Evolutionary conservation across 2,797 vertebrate species (phyloP), one percentile per base, ranked within the genome.

Genomic region (Pitangus sulphuratus): DNA sequence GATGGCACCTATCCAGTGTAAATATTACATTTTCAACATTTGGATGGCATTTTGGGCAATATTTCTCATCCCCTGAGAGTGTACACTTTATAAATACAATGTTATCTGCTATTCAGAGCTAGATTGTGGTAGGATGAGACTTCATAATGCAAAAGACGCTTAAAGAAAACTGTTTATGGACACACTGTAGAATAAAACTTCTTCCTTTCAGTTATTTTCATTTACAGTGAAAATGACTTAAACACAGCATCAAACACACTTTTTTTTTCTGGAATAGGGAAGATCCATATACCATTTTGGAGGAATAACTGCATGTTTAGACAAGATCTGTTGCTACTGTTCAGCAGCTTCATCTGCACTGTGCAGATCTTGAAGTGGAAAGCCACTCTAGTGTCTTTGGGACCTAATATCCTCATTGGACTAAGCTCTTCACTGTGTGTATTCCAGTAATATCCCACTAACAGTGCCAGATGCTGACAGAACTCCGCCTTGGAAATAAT

Each of bases 1-100:
- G 48, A 93, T 94, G 96, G 74, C 93, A 94, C 50, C 56, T 84
- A 72, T 89, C 95, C 93, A 95, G 93, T 47, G 62, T 90, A 95
- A 95, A 93, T 94, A 90, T 28, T 81, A 33, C 18, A 90, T 94
- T 95, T 93, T 91, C 74, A 84, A 91, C 79, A 90, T 95, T 95
- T 85, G 60, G 83, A 81, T 89, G 62, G 69, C 10, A 5, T 92
- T 94, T 87, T 81, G 65, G 77, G 54, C 57, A 86, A 11, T 68
- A 76, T 87, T 95, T 94, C 75, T 93, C 44, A 78, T 93, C 58
- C 57, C 62, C 17, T 20, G 60, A 94, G 91, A 88, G 75, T 53
- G 35, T 70, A n/a, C 51, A 58, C 39, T 89, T 87, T 75, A 65
- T 90, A 95, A 84, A 91, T 60, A 57, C 79, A 74, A 14, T 66